Evolutionary conservation across 1,140 invertebrate species (phyloP), one percentile per base, ranked within the genome.

Genomic region (Bursaphelenchus mucronatus): DNA sequence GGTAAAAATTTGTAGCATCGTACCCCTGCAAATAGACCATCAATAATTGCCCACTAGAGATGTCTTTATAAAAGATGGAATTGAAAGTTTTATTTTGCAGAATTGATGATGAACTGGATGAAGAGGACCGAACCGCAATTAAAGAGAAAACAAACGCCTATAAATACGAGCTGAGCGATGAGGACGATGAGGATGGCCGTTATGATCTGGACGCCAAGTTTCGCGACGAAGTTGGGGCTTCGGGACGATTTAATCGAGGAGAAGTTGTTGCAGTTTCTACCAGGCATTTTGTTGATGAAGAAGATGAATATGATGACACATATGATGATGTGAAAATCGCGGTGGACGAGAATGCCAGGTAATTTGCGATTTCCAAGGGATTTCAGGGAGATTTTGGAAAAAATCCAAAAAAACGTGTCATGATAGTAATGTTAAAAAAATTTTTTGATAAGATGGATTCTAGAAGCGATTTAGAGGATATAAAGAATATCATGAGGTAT

Each of bases 281-380:
- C 65, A 39, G 51, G 51, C 43, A 61, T 19, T 41, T 58, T 15
- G 63, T 58, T 59, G 17, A 58, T 8, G 55, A 64, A 49, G 63
- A 68, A 21, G 66, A 68, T 53, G 65, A 68, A 43, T 68, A 56
- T 51, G 56, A 66, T 49, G 66, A 68, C 39, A 54, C 54, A 40
- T 66, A 69, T 39, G 66, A 68, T 21, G 51, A 68, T 39, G 45
- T 52, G 52, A 53, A 44, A 17, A 30, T 44, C 7, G 45, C 41
- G 19, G n/a, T 15, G 30, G 30, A 30, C 30, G 30, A 30, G 59
- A 61, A 49, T 44, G 45, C 30, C 39, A 49, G 17, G 46, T 61
- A 11, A 17, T 15, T n/a, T 21, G 53, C 5, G 1, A 46, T 17
- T 64, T 66, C 4, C 3, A 50, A 21, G 40, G 41, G 8, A 44